Evolutionary conservation across 30 jellyfish, hydroid and myxozoan genomes (phyloP), one percentile per base, ranked within the genome.

Genomic region (Mastigias papua): DNA sequence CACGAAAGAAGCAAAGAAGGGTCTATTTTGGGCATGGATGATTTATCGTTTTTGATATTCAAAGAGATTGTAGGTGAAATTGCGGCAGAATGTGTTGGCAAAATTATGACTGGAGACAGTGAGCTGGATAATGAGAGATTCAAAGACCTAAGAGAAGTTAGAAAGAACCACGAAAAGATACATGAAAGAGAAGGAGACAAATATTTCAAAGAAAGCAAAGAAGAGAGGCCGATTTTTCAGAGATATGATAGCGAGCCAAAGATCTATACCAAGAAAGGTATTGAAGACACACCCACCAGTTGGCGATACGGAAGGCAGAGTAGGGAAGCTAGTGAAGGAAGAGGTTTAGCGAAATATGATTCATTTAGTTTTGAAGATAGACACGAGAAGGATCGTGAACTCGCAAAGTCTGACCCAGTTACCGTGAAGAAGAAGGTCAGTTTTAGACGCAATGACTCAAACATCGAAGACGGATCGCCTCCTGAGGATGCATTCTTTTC

Each of bases 51-150:
- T 71, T 69, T 86, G 1, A 69, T 83, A 21, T 83, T 83, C 73
- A 83, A 83, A 71, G 92, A 83, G 58, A 58, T 83, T 35, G 92
- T 75, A 26, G 30, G 67, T 51, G 86, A 83, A 67, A 46, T 83
- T 27, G 62, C 82, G 31, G 63, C 73, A 1, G 82, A 70, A 20
- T 83, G 81, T 61, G 86, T 67, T 13, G 86, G 76, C 28, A 67
- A 68, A 48, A 82, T 69, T 19, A 27, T 48, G 51, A 78, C 68
- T 63, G 42, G 19, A 22, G 32, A 63, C 21, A 63, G 23, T 1
- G 74, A 63, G 20, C 19, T 2, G 37, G 42, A 58, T 23, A 31
- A 57, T 32, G 27, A 32, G 29, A 50, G 48, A 49, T 13, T 48
- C 30, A 29, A 22, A 0, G 49, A 64, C 25, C 11, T 3, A 33